These are phyloP conservation scores for Conistra vaccinii DNA, from an alignment of 2,888 invertebrate species.

Conservation along the genomic window DNA sequence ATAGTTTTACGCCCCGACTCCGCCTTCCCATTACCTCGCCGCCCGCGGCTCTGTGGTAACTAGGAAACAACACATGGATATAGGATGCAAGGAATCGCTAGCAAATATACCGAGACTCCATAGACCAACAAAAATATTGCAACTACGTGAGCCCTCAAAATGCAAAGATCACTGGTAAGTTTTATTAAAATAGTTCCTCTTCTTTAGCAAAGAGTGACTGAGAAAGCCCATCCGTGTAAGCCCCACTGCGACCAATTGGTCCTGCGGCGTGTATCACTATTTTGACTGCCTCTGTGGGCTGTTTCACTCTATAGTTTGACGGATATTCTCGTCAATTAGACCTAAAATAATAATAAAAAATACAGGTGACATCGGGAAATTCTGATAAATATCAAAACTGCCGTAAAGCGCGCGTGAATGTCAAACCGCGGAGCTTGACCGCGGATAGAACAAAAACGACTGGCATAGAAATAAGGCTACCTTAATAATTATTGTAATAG, in stretches of 20 bases:
- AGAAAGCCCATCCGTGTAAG: background rate
- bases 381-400: too few relatives aligned
- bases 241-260: too few relatives aligned
- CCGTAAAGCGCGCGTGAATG: too few relatives aligned
- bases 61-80: conserved; percentile 64
- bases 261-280: too few relatives aligned
- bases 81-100: conserved; percentile 46
- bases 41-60: conserved; percentile 78
- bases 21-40: conserved; percentile 87
- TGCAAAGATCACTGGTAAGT: background rate
- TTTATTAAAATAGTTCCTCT: background rate
- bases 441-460: background rate
- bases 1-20: conserved; percentile 78
- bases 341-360: too few relatives aligned
- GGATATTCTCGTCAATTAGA: too few relatives aligned
- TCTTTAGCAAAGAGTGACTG: background rate
- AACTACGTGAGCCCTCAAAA: background rate
- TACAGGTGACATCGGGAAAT: too few relatives aligned
- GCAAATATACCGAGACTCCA: background rate
- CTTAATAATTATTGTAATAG: background rate
- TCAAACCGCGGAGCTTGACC: too few relatives aligned
- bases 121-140: background rate
- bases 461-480: background rate
- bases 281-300: too few relatives aligned
- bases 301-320: too few relatives aligned